Percentiles rank a stretch among this genome's conserved stretches.
phyloP scores from a whole-genome alignment of 1,140 invertebrate genomes.

The Paraescarpia echinospica region DNA sequence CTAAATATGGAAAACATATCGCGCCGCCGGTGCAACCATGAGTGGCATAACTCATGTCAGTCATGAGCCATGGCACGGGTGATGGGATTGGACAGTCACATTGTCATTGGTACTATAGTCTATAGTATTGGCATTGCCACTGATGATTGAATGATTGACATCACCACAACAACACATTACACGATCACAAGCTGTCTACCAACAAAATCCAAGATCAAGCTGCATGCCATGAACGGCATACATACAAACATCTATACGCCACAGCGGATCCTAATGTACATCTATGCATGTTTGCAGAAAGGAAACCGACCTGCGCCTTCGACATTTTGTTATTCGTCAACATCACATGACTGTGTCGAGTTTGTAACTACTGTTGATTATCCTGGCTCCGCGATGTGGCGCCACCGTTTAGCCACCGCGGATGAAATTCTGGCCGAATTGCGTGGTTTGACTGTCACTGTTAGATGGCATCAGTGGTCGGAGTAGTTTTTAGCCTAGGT shows the following conservation, averaged over 20 bases:
- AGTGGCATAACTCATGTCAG: too few species aligned
- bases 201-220: neutral
- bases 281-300: neutral
- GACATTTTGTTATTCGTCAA: neutral
- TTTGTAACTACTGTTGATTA: neutral
- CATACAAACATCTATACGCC: neutral
- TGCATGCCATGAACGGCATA: neutral
- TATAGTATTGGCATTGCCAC: too few species aligned
- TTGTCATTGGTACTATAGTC: too few species aligned
- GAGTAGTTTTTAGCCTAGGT: too few species aligned
- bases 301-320: neutral
- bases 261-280: neutral
- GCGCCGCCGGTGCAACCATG: too few species aligned
- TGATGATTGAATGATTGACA: too few species aligned
- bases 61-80: too few species aligned
- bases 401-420: neutral
- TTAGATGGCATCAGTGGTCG: too few species aligned
- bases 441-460: too few species aligned
- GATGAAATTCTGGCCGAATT: too few species aligned
- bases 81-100: too few species aligned
- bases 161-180: neutral
- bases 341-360: neutral
- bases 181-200: neutral
- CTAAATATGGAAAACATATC: too few species aligned
- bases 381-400: neutral